Evolutionary conservation across 2,888 invertebrate genomes (phyloP).

Genomic region (Cotesia congregata): DNA sequence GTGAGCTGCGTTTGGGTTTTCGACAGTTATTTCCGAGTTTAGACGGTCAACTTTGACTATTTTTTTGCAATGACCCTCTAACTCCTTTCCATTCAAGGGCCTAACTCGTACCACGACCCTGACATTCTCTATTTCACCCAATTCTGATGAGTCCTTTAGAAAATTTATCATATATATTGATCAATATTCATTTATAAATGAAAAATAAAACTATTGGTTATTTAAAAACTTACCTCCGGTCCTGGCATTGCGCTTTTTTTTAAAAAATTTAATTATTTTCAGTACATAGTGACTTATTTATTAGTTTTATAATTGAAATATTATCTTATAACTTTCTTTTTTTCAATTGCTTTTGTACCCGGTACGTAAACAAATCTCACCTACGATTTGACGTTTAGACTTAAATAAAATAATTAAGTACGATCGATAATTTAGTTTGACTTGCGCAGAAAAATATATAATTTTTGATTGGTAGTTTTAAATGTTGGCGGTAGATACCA

Average conservation of each 20-base stretch:
- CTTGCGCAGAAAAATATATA: not conserved
- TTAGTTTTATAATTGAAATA: not conserved
- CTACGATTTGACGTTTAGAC: not conserved
- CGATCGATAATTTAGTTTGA: not conserved
- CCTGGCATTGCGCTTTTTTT: conserved; percentile 52
- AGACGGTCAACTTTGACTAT: conserved; percentile 84
- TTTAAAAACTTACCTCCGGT: conserved; percentile 55
- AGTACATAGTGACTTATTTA: conserved; percentile 4
- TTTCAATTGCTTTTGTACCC: not conserved
- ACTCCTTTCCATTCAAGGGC: conserved; percentile 91
- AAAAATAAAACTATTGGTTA: not conserved
- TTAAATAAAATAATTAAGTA: not conserved
- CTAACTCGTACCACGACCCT: conserved; percentile 95
- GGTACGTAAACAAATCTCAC: conserved; percentile 37
- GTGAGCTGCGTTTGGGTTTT: conserved; percentile 79
- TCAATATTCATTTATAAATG: not conserved
- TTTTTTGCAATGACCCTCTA: conserved; percentile 78
- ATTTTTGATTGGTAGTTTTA: not conserved
- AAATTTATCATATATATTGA: not conserved
- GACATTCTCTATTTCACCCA: conserved; percentile 90
- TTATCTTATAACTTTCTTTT: not conserved
- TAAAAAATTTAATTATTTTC: too few species aligned
- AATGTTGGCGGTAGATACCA: not conserved
- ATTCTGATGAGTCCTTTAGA: conserved; percentile 64
- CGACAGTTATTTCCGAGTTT: conserved; percentile 84